A percentile compares a stretch with the other conserved stretches of the same genome.
phyloP scores from a whole-genome alignment of 1,140 invertebrate genomes.

The Streblospio benedicti region DNA sequence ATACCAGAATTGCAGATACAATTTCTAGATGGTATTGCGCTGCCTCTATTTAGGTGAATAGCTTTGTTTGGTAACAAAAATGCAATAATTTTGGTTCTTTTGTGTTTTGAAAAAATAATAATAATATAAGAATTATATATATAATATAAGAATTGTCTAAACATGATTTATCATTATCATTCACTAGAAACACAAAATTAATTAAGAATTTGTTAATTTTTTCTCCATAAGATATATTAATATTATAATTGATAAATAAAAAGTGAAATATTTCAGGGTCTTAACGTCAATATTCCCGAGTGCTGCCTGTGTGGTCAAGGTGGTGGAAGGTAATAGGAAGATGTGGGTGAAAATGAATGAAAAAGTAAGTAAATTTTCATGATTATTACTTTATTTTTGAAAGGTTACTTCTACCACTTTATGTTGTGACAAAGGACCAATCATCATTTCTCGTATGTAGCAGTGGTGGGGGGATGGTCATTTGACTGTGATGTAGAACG shows the following conservation, averaged over 20 bases:
- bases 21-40: conserved; percentile 60
- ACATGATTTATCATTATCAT: not conserved
- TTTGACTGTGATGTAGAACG: no score
- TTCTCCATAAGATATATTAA: not conserved
- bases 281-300: conserved; percentile 35
- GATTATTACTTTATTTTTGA: no score
- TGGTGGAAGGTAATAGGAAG: conserved; percentile 37
- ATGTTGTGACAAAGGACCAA: no score
- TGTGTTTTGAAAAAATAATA: not conserved
- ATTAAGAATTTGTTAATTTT: no score
- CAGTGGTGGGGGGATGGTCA: no score
- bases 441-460: no score
- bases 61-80: not conserved
- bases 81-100: not conserved
- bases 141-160: not conserved
- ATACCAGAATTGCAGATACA: conserved; percentile 75
- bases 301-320: conserved; percentile 22
- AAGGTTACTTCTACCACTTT: no score
- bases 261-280: conserved; percentile 37
- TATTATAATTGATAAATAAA: no score
- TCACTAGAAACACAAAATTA: not conserved
- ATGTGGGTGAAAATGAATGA: conserved; percentile 36
- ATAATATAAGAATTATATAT: not conserved
- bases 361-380: no score
- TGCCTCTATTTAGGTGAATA: conserved; percentile 56